These are phyloP conservation scores for Burhinus bistriatus DNA, from an alignment of 2,113 vertebrate genomes.

Conservation along the genomic window DNA sequence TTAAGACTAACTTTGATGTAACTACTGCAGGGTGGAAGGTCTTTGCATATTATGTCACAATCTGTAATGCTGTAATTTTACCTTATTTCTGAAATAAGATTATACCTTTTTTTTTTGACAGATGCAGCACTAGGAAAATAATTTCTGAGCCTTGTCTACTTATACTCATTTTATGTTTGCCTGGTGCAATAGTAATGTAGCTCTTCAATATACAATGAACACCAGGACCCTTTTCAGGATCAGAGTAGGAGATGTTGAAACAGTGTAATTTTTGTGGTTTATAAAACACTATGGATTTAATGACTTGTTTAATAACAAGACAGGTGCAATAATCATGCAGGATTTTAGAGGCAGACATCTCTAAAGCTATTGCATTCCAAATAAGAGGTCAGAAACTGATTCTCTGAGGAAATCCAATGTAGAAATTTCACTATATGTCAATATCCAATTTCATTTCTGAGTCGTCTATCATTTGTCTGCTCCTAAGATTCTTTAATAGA, in stretches of 20 bases:
- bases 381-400: background rate
- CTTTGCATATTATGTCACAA: background rate
- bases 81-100: background rate
- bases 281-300: background rate
- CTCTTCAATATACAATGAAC: background rate
- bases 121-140: background rate
- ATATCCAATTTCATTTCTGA: background rate
- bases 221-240: background rate
- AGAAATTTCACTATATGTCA: background rate
- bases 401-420: background rate
- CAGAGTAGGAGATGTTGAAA: background rate
- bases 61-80: background rate
- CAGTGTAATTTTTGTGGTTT: background rate
- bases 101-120: background rate
- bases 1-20: background rate
- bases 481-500: background rate
- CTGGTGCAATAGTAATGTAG: background rate
- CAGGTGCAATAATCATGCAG: background rate
- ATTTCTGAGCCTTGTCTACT: background rate
- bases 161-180: background rate
- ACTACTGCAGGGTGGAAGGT: background rate
- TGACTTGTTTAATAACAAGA: conserved; percentile 12
- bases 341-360: background rate
- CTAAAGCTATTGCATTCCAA: background rate
- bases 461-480: background rate